These are phyloP conservation scores for Cyprinus carpio DNA, from an alignment of 2,113 vertebrate species.

Conservation along the genomic window DNA sequence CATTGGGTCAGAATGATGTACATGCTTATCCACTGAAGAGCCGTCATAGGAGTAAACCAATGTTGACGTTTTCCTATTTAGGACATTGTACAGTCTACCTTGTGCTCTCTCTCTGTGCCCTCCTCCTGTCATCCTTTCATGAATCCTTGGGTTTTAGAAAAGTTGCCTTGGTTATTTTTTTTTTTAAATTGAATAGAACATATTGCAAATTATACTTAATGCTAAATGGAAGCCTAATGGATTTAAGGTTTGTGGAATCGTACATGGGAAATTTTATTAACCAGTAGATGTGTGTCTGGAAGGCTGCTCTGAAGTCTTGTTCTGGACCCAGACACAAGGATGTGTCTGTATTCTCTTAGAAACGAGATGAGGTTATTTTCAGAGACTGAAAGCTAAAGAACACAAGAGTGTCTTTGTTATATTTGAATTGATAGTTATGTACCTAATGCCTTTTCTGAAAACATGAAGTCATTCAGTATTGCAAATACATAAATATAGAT, in stretches of 20 bases:
- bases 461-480: conserved; percentile 71
- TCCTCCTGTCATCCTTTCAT: conserved; percentile 50
- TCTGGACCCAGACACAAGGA: conserved; percentile 34
- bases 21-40: conserved; percentile 60
- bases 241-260: conserved; percentile 62
- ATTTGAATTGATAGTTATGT: conserved; percentile 70
- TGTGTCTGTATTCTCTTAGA: conserved; percentile 56
- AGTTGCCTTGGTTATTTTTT: conserved; percentile 72
- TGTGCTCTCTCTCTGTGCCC: conserved; percentile 62
- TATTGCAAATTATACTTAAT: conserved; percentile 65
- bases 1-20: conserved; percentile 55
- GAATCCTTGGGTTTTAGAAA: conserved; percentile 68
- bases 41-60: conserved; percentile 46
- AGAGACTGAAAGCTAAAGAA: conserved; percentile 50
- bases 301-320: conserved; percentile 29
- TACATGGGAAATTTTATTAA: conserved; percentile 52
- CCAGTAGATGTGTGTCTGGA: conserved; percentile 25
- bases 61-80: conserved; percentile 67
- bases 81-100: conserved; percentile 75
- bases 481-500: conserved; percentile 67
- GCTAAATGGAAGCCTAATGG: conserved; percentile 58
- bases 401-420: conserved; percentile 56
- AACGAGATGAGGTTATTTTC: conserved; percentile 60
- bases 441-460: conserved; percentile 73
- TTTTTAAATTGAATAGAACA: conserved; percentile 60